Evolutionary conservation across 2,113 vertebrate genomes (phyloP), one percentile per base, ranked within the genome.

Genomic region (Mesoclemmys tuberculata): DNA sequence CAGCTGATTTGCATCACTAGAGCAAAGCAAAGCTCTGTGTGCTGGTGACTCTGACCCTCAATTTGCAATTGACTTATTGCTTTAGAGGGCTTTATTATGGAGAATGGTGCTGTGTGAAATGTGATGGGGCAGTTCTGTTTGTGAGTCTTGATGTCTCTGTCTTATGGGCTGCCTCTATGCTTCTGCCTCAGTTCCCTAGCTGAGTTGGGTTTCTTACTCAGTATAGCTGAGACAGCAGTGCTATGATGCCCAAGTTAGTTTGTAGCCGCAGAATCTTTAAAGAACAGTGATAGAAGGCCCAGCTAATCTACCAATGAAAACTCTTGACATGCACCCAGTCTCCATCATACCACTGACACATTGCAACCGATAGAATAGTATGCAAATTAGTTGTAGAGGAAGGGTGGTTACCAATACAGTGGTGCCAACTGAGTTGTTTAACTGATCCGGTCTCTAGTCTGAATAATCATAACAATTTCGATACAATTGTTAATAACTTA

Each of bases 21-120:
- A 58, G 56, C 56, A 58, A 19, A 26, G 46, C 49, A 78, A 21
- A 91, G 31, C 75, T 87, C n/a, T n/a, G 49, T 38, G 2, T 95
- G 9, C 13, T 75, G 49, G 88, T 85, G 58, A 88, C 95, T 95
- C 88, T 75, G 24, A 27, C 27, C 10, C 86, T 86, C 84, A 27
- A 80, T 94, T 94, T 94, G 11, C 38, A 82, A 87, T 44, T 10
- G 22, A 82, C 80, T 78, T 93, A 58, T 92, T 89, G 80, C 85
- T 87, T 94, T 58, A 81, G 68, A 94, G 41, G 51, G 81, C 41
- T 87, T 24, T 5, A 51, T 52, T 52, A 8, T 51, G 54, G 75
- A 91, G 29, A 85, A 82, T 77, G 58, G 9, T 84, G 27, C 49
- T 21, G 89, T 10, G 2, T 71, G 64, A 61, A 77, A 31, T 46